phyloP scores from a whole-genome alignment of 2,888 invertebrate species.

The Taenaris catops region DNA sequence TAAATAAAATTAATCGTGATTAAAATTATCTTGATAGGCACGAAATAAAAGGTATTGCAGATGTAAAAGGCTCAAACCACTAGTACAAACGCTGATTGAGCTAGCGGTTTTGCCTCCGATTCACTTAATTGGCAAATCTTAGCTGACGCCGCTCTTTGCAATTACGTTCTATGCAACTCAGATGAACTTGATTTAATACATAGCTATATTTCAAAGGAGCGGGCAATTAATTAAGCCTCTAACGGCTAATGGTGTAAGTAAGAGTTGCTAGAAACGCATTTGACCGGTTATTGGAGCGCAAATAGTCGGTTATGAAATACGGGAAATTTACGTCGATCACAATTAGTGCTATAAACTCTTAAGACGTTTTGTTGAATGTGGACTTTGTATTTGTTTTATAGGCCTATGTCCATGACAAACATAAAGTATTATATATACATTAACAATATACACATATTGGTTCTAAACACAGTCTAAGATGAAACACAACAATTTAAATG shows the following conservation, averaged over 20 bases:
- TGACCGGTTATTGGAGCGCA: constrained; percentile 10
- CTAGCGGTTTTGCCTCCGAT: constrained; percentile 62
- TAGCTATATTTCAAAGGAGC: constrained; percentile 24
- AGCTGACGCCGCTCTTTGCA: constrained; percentile 71
- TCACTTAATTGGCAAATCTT: constrained; percentile 75
- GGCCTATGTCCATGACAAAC: no score
- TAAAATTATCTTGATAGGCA: constrained; percentile 4
- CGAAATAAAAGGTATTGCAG: constrained; percentile 24
- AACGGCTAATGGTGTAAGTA: constrained; percentile 14
- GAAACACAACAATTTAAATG: no score
- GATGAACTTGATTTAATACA: constrained; percentile 49
- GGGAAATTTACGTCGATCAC: no score
- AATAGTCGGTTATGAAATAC: constrained; percentile 12
- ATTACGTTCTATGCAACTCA: constrained; percentile 56
- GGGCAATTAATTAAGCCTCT: constrained; percentile 18
- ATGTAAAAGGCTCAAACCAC: constrained; percentile 19
- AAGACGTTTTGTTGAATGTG: no score
- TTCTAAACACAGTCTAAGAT: no score
- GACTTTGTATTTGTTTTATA: no score
- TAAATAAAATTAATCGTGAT: neutral
- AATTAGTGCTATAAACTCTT: no score
- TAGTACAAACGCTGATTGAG: constrained; percentile 46
- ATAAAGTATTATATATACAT: no score
- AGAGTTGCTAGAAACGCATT: constrained; percentile 11
- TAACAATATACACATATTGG: no score